These are phyloP conservation scores for Potorous gilbertii DNA, from an alignment of 2,797 vertebrate genomes.

Conservation along the genomic window DNA sequence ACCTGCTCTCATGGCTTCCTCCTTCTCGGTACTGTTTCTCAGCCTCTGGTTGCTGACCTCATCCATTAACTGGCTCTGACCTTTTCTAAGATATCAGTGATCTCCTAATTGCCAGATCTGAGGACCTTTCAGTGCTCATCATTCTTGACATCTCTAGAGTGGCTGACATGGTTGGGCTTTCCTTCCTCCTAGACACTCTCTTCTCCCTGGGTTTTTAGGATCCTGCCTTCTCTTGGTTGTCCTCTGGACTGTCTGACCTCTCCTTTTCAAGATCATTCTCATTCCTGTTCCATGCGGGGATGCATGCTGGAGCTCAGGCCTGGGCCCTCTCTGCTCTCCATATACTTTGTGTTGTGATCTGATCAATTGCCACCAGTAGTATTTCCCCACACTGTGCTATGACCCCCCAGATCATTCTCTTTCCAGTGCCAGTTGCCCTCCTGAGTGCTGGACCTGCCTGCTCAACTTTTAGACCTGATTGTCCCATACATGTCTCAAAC, in stretches of 20 bases:
- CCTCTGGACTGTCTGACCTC: not conserved
- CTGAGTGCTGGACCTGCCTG: not conserved
- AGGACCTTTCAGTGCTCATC: not conserved
- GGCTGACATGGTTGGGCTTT: not conserved
- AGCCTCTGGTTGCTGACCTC: not conserved
- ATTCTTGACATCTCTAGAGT: not conserved
- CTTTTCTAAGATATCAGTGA: not conserved
- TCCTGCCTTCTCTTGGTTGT: not conserved
- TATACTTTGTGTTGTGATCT: not conserved
- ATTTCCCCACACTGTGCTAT: not conserved
- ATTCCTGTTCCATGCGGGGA: not conserved
- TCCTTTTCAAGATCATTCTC: not conserved
- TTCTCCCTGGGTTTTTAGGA: not conserved
- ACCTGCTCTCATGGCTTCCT: accelerated
- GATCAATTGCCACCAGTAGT: not conserved
- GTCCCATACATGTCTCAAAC: not conserved
- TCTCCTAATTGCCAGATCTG: not conserved
- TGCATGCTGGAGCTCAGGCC: not conserved
- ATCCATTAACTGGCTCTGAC: not conserved
- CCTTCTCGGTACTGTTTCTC: not conserved
- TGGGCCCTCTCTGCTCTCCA: not conserved
- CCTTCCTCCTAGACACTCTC: not conserved
- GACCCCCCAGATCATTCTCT: not conserved
- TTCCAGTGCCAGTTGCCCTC: not conserved
- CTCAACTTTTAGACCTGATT: not conserved